A percentile compares a stretch with the other conserved stretches of the same genome.
These are phyloP conservation scores for Bujurquina vittata DNA, from an alignment of 2,113 vertebrate species.

Conservation along the genomic window DNA sequence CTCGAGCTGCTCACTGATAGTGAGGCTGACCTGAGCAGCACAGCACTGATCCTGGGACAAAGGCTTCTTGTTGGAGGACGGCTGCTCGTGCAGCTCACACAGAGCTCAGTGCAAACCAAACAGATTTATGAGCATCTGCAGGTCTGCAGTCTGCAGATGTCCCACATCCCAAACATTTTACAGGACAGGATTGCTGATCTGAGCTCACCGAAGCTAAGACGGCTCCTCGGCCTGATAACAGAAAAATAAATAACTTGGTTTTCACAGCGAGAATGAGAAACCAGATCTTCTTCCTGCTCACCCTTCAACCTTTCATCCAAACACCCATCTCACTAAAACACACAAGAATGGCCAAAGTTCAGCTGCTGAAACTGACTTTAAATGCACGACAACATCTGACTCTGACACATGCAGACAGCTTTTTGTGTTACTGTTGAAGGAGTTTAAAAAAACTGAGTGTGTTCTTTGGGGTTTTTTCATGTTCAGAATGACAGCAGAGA, in stretches of 20 bases:
- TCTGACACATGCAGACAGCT: too few relatives aligned
- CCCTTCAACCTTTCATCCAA: slow-evolving; percentile 65
- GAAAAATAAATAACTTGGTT: not conserved
- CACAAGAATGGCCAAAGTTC: slow-evolving; percentile 8
- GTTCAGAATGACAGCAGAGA: too few relatives aligned
- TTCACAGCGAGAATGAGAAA: not conserved
- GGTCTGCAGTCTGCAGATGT: not conserved
- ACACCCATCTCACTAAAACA: slow-evolving; percentile 4
- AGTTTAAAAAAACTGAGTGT: too few relatives aligned
- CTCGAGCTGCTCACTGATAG: slow-evolving; percentile 25
- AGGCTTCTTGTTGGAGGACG: slow-evolving; percentile 53
- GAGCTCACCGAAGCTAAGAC: not conserved
- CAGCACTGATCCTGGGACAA: slow-evolving; percentile 59
- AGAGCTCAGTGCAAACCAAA: slow-evolving; percentile 29
- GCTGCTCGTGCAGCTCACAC: slow-evolving; percentile 8
- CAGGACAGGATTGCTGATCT: not conserved
- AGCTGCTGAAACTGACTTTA: not conserved
- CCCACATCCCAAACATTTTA: not conserved
- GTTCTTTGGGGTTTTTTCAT: too few relatives aligned
- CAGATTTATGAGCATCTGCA: slow-evolving; percentile 2
- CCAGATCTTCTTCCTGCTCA: slow-evolving; percentile 60
- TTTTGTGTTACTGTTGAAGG: not conserved
- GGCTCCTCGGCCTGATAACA: not conserved
- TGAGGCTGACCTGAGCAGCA: slow-evolving; percentile 47
- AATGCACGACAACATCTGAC: not conserved